These are phyloP conservation scores for Drosophila bunnanda DNA, from an alignment of 2,888 invertebrate genomes.

Conservation along the genomic window DNA sequence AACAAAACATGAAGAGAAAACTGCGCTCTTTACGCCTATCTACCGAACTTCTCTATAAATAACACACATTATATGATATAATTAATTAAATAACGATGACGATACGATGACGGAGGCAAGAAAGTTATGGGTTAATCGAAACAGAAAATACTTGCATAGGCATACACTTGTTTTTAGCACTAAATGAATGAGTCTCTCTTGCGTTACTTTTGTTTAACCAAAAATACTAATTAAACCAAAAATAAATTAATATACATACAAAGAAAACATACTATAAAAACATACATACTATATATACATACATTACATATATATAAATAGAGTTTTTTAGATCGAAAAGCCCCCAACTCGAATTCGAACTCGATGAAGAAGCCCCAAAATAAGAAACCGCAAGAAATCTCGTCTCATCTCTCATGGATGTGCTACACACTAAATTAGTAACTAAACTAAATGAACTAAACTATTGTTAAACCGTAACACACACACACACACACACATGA, in stretches of 20 bases:
- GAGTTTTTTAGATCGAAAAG: constrained; percentile 48
- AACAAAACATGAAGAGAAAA: constrained; percentile 16
- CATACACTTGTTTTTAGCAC: constrained; percentile 68
- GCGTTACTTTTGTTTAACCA: constrained; percentile 61
- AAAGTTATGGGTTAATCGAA: constrained; percentile 19
- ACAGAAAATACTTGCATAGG: constrained; percentile 41
- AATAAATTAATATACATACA: constrained; percentile 35
- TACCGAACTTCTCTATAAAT: constrained; percentile 61
- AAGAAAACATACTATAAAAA: constrained; percentile 43
- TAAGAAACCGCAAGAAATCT: constrained; percentile 39
- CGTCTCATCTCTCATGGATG: constrained; percentile 54
- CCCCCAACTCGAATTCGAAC: constrained; percentile 19
- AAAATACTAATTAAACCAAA: constrained; percentile 44
- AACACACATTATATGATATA: constrained; percentile 48
- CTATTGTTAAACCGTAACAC: constrained; percentile 46
- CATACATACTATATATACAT: constrained; percentile 45
- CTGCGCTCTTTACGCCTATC: constrained; percentile 64
- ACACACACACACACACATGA: constrained; percentile 22
- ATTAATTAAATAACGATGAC: constrained; percentile 24
- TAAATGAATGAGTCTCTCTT: constrained; percentile 41
- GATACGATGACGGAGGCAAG: constrained; percentile 34
- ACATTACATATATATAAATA: constrained; percentile 41
- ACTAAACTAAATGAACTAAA: constrained; percentile 56
- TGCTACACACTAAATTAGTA: constrained; percentile 60
- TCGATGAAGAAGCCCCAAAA: constrained; percentile 12